phyloP scores from a whole-genome alignment of 1,140 invertebrate species.

The Parasteatoda tepidariorum region DNA sequence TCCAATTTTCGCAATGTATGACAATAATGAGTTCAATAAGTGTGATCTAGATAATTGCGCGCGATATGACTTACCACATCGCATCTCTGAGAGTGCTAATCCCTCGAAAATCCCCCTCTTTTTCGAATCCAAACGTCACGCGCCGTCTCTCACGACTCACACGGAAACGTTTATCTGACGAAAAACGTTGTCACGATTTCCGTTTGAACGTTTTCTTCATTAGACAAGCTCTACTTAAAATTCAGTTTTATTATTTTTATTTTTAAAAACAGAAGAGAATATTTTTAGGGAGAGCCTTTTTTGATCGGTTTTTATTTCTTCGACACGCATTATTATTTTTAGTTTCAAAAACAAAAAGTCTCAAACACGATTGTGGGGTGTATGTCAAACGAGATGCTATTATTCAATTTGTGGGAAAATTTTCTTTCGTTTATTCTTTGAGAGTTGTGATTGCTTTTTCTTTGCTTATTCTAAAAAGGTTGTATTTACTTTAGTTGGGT shows the following conservation, averaged over 20 bases:
- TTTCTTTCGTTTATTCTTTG: too few relatives aligned
- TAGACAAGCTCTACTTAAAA: constrained; percentile 49
- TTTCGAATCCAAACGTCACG: constrained; percentile 10
- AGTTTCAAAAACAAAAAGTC: not conserved
- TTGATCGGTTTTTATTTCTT: too few relatives aligned
- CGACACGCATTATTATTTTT: too few relatives aligned
- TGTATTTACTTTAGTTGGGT: too few relatives aligned
- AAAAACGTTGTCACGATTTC: constrained; percentile 18
- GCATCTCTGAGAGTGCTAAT: not conserved
- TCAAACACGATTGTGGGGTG: not conserved
- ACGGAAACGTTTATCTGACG: constrained; percentile 39
- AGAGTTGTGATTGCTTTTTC: too few relatives aligned
- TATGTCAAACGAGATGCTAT: too few relatives aligned
- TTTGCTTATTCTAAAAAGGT: too few relatives aligned
- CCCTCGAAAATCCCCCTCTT: constrained; percentile 8
- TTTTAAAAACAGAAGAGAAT: too few relatives aligned
- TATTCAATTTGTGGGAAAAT: too few relatives aligned
- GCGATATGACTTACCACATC: not conserved
- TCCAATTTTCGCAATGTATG: too few relatives aligned
- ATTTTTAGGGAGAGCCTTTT: too few relatives aligned
- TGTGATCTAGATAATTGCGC: not conserved
- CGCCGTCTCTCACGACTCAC: constrained; percentile 7
- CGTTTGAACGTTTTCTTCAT: constrained; percentile 1
- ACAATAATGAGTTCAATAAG: too few relatives aligned
- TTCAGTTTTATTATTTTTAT: not conserved